These are phyloP conservation scores for Sisor rabdophorus DNA, from an alignment of 2,113 vertebrate species.

Conservation along the genomic window DNA sequence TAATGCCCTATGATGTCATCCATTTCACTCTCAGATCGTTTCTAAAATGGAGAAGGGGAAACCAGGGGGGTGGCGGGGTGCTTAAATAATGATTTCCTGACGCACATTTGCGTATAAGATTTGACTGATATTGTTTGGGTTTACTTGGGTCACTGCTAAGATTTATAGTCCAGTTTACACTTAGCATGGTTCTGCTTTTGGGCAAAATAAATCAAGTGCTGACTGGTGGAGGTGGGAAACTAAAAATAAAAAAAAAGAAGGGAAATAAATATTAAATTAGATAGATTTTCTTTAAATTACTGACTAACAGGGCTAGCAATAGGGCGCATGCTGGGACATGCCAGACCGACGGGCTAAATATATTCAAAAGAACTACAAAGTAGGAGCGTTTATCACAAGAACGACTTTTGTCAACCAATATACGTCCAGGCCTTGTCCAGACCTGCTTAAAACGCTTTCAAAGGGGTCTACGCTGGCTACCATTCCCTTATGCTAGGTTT, in stretches of 20 bases:
- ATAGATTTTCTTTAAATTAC: background rate
- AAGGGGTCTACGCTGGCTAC: background rate
- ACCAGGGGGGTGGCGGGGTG: too few species aligned
- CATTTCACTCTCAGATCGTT: too few species aligned
- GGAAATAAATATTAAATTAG: background rate
- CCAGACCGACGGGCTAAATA: background rate
- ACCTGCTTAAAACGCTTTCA: background rate
- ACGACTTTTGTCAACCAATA: background rate
- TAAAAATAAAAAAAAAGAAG: background rate
- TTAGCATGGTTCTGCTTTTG: background rate
- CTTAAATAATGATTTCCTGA: too few species aligned
- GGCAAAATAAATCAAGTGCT: too few species aligned
- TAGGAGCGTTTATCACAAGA: background rate
- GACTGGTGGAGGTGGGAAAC: too few species aligned
- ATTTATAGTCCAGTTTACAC: background rate
- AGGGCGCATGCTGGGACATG: background rate
- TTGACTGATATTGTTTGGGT: background rate
- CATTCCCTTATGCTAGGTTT: background rate
- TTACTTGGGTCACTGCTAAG: background rate
- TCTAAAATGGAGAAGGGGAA: too few species aligned
- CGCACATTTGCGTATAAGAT: too few species aligned
- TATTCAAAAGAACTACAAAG: too few species aligned
- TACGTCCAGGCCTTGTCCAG: background rate
- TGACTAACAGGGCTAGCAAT: background rate
- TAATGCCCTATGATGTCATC: too few species aligned